Conservation (phyloP, 2,113 vertebrate species). For the Dicentrarchus labrax region DNA sequence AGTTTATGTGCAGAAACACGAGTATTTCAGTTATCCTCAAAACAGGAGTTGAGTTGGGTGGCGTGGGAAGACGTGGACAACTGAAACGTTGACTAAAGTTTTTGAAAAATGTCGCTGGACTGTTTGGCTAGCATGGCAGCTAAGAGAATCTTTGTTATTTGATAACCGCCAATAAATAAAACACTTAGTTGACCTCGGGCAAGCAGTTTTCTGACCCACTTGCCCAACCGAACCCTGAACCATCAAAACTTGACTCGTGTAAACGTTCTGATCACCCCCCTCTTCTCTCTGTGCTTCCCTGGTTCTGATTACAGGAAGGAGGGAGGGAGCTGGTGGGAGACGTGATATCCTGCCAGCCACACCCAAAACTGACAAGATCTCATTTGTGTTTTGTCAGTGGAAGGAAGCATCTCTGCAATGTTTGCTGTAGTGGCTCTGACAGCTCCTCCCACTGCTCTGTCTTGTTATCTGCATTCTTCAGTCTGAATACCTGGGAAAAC, state of each 20-base stretch:
- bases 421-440: background rate
- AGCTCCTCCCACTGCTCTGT: background rate
- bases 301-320: constrained; percentile 71
- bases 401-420: constrained; percentile 43
- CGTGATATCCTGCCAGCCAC: constrained; percentile 66
- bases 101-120: no score
- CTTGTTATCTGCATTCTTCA: constrained; percentile 15
- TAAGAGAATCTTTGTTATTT: no score
- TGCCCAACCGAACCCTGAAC: no score
- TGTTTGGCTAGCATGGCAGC: no score
- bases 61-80: no score
- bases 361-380: constrained; percentile 75
- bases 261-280: background rate
- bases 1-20: no score
- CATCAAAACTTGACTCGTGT: constrained; percentile 1
- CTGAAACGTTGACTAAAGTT: no score
- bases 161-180: no score
- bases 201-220: no score
- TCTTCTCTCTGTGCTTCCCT: background rate
- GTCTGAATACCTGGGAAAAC: background rate
- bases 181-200: no score
- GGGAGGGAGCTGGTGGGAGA: constrained; percentile 62
- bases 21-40: no score
- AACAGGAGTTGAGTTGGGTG: no score
- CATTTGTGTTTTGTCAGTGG: constrained; percentile 50